Base-by-base conservation (phyloP, 2,888 invertebrate species). In the Cryptophagus acutangulus region DNA sequence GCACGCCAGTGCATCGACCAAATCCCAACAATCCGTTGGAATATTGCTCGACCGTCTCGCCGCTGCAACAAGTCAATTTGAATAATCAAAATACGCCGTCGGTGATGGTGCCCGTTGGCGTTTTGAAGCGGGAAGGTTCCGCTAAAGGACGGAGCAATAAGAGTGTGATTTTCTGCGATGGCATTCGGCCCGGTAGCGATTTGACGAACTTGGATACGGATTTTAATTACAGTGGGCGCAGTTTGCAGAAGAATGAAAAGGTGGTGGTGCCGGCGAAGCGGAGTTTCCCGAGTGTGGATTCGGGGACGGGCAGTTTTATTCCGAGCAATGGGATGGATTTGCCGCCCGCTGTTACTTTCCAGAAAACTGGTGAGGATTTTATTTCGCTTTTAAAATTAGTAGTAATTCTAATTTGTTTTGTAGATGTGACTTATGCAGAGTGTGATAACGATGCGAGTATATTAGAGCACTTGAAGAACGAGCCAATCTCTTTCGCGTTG, bases 11-110 rank as follows among this genome's bases (percentile, higher is more conserved):
- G 15, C 60, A 47, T 14, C 75, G 77, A 44, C 85, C 87, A 35
- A 86, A 88, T 71, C 88, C 88, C 36, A 87, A 87, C 69, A 88
- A 89, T 70, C 88, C 89, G 33, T 82, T 83, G 77, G 88, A 89
- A 68, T 89, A 89, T 69, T 88, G 88, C 70, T 87, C 87, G 43
- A 84, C 83, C 30, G 79, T 88, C 59, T 85, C 88, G 37, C 87
- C 87, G 35, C 73, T 82, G 55, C 78, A 84, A 61, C 88, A 88
- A 70, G 81, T 80, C 48, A 48, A 38, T 1, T 75, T 75, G 26
- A 61, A 53, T 61, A 71, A 49, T 71, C 70, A 55, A 74, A 48
- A 48, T 2, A 44, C 72, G 66, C 85, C 87, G 3, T 79, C 83
- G 17, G 87, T 88, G n/a, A 82, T 88, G 76, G 87, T 88, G 25